A percentile compares a stretch with the other conserved stretches of the same genome.
phyloP scores from a whole-genome alignment of 2,888 invertebrate species.

The Scelioninae gen. 1 region DNA sequence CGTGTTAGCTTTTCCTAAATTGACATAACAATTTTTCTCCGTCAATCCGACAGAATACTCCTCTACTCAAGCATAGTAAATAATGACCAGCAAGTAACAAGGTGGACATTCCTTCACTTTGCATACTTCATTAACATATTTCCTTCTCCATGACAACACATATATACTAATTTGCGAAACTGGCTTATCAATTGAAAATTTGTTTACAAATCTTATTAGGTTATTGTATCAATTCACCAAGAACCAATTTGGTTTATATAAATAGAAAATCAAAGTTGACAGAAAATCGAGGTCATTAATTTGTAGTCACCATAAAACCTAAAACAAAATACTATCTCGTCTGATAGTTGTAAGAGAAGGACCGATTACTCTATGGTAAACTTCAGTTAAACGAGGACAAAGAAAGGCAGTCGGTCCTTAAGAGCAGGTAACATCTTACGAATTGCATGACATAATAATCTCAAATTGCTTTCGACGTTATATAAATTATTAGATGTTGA shows the following conservation, averaged over 20 bases:
- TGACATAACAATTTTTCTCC: conserved; percentile 52
- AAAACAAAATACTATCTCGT: not conserved
- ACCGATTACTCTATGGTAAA: no score
- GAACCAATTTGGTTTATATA: not conserved
- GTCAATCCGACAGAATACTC: conserved; percentile 24
- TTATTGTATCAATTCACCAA: not conserved
- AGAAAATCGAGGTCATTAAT: not conserved
- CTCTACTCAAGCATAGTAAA: conserved; percentile 22
- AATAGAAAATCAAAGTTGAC: not conserved
- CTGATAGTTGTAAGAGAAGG: not conserved
- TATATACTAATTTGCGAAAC: not conserved
- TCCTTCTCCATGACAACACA: conserved; percentile 26
- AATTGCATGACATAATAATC: conserved; percentile 30
- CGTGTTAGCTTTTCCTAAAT: conserved; percentile 48
- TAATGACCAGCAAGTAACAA: conserved; percentile 42
- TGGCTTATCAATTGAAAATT: not conserved
- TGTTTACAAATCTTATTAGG: not conserved
- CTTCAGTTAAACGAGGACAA: not conserved
- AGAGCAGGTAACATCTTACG: conserved; percentile 19
- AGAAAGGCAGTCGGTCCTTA: not conserved
- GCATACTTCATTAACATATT: conserved; percentile 46
- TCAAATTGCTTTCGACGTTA: conserved; percentile 34
- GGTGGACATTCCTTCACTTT: conserved; percentile 23
- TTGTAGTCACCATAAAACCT: not conserved
- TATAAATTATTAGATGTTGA: conserved; percentile 48